A percentile compares a stretch with the other conserved stretches of the same genome.
These are phyloP conservation scores for Cyclophora albipunctata DNA, from an alignment of 2,888 invertebrate species.

Conservation along the genomic window DNA sequence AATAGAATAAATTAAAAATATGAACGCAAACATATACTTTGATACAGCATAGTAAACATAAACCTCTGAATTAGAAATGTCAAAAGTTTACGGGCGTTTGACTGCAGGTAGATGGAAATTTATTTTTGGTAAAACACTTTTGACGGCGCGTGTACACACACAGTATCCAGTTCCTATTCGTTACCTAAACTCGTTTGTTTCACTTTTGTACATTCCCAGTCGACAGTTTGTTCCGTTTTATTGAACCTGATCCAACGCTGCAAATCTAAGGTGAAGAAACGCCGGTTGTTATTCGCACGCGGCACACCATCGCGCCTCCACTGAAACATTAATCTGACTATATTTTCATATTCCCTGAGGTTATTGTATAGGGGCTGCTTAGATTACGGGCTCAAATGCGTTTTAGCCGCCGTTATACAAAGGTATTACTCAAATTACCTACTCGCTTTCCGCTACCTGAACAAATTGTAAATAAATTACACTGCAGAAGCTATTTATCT, in stretches of 20 bases:
- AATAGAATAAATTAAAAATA: too few species aligned
- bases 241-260: conserved; percentile 41
- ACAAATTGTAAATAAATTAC: too few species aligned
- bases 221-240: conserved; percentile 43
- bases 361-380: conserved; percentile 47
- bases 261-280: conserved; percentile 45
- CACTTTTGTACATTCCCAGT: conserved; percentile 38
- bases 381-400: conserved; percentile 12
- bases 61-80: too few species aligned
- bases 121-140: neutral
- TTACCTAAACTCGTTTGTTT: conserved; percentile 38
- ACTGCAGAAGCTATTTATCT: too few species aligned
- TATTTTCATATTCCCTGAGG: conserved; percentile 55
- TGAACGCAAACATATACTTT: too few species aligned
- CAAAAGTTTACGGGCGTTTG: too few species aligned
- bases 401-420: neutral
- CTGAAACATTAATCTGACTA: conserved; percentile 49
- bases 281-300: conserved; percentile 44
- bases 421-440: neutral
- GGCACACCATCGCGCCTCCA: conserved; percentile 34
- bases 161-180: conserved; percentile 30
- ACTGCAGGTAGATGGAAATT: too few species aligned
- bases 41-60: too few species aligned
- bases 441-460: too few species aligned
- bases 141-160: conserved; percentile 13